Evolutionary conservation across 2,888 invertebrate species (phyloP).

Genomic region (Erebia ligea): DNA sequence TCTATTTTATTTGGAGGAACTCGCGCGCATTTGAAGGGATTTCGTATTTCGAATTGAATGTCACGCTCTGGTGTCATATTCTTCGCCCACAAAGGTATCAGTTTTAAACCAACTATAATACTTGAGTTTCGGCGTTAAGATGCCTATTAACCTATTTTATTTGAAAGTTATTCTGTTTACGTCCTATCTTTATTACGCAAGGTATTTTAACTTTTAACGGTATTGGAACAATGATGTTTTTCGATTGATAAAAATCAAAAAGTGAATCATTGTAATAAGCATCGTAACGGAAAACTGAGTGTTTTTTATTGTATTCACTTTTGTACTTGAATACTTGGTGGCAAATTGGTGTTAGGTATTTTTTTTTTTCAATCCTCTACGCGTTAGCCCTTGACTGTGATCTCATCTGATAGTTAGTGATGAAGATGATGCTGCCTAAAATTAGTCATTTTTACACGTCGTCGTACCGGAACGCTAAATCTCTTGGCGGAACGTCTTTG

Average conservation of each 20-base stretch:
- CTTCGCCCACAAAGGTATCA: conserved; percentile 64
- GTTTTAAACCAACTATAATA: conserved; percentile 66
- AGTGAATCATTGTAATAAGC: conserved; percentile 26
- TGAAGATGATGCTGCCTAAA: too few relatives aligned
- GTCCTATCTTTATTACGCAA: conserved; percentile 38
- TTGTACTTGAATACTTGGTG: conserved; percentile 30
- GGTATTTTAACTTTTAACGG: conserved; percentile 20
- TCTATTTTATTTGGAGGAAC: too few relatives aligned
- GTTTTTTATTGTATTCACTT: conserved; percentile 31
- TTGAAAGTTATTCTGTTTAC: conserved; percentile 67
- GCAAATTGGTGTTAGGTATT: conserved; percentile 29
- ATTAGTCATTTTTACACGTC: too few relatives aligned
- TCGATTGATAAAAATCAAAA: background rate
- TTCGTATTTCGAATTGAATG: background rate
- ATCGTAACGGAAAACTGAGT: conserved; percentile 29
- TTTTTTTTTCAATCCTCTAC: too few relatives aligned
- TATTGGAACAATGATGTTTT: conserved; percentile 1
- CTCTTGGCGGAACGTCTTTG: too few relatives aligned
- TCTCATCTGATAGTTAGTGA: too few relatives aligned
- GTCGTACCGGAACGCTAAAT: too few relatives aligned
- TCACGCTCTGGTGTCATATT: conserved; percentile 43
- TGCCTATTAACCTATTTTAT: conserved; percentile 79
- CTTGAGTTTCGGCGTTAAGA: conserved; percentile 75
- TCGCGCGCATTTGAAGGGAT: too few relatives aligned
- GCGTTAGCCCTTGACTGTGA: too few relatives aligned